Conservation (phyloP, 2,888 invertebrate species). For the Eupithecia inturbata region DNA sequence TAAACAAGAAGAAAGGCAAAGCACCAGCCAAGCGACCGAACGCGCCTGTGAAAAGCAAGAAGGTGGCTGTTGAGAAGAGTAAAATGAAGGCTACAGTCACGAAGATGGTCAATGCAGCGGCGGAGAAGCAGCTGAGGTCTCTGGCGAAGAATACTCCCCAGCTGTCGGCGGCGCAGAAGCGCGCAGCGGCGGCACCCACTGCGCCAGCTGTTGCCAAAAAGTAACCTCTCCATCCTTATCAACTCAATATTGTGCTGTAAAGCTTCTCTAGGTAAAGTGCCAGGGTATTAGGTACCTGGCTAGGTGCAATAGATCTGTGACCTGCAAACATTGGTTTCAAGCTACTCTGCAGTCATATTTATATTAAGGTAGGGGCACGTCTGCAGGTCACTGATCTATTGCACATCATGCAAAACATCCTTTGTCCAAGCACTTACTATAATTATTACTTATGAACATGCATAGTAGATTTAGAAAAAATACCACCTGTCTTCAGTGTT, state of each 20-base stretch:
- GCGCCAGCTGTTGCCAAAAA: slow-evolving; percentile 68
- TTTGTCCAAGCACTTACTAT: background rate
- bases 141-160: slow-evolving; percentile 81
- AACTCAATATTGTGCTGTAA: background rate
- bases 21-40: slow-evolving; percentile 85
- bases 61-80: slow-evolving; percentile 81
- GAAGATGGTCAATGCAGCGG: slow-evolving; percentile 88
- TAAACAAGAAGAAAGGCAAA: slow-evolving; percentile 72
- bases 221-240: slow-evolving; percentile 30
- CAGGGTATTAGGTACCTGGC: background rate
- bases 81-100: slow-evolving; percentile 87
- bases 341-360: background rate
- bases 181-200: slow-evolving; percentile 72
- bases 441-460: background rate
- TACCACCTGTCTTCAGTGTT: background rate
- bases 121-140: slow-evolving; percentile 87
- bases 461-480: background rate
- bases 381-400: too few species aligned
- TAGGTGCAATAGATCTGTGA: background rate
- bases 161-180: slow-evolving; percentile 78
- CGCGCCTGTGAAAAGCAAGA: slow-evolving; percentile 87
- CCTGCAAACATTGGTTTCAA: background rate
- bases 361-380: background rate
- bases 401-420: too few species aligned
- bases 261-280: background rate